phyloP scores from a whole-genome alignment of 2,888 invertebrate species.

The Synergus itoensis region DNA sequence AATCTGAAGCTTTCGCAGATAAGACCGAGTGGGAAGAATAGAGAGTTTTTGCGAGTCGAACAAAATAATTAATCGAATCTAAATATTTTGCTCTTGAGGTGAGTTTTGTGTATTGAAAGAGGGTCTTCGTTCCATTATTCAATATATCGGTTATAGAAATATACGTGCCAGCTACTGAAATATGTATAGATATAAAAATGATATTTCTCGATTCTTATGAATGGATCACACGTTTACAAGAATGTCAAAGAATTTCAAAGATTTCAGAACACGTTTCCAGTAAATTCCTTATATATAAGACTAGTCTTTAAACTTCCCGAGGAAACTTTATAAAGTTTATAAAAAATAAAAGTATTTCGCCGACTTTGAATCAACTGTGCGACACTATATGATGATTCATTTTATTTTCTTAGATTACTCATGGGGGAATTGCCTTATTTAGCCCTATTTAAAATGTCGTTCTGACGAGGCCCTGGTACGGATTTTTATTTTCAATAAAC shows the following conservation, averaged over 20 bases:
- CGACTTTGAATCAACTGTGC: neutral
- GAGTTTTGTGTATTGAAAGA: neutral
- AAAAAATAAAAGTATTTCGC: constrained; percentile 25
- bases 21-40: constrained; percentile 5
- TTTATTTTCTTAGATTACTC: neutral
- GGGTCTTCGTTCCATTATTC: neutral
- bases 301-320: neutral
- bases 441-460: too few relatives aligned
- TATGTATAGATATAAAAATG: neutral
- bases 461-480: too few relatives aligned
- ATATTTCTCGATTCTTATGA: neutral
- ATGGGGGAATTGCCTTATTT: neutral
- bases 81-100: neutral
- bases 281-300: constrained; percentile 13
- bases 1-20: constrained; percentile 25
- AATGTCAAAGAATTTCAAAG: constrained; percentile 10
- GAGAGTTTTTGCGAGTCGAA: neutral
- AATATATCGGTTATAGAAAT: neutral
- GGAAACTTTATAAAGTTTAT: neutral
- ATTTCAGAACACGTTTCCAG: constrained; percentile 10
- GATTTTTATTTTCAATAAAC: too few relatives aligned
- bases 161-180: neutral
- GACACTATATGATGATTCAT: neutral
- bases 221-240: constrained; percentile 4
- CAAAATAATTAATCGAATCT: constrained; percentile 34